phyloP scores from a whole-genome alignment of 2,888 invertebrate species.

The Platynereis dumerilii region DNA sequence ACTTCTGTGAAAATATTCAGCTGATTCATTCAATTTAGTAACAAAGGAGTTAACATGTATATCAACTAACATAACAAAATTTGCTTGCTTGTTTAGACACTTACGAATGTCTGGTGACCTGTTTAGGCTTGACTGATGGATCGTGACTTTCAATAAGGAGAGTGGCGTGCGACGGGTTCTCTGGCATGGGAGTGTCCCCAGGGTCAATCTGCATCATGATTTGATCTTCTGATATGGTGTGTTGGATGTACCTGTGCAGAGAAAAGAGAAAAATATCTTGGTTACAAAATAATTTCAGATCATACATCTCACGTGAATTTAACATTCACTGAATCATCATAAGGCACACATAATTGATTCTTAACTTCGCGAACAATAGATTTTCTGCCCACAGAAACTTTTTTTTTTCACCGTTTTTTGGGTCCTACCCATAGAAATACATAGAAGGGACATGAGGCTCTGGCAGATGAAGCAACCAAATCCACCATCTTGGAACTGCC shows the following conservation, averaged over 20 bases:
- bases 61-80: no score
- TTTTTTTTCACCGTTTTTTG: no score
- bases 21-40: no score
- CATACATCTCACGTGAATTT: neutral
- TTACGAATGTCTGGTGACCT: conserved; percentile 25
- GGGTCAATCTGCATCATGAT: conserved; percentile 75
- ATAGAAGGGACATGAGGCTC: no score
- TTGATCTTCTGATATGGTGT: conserved; percentile 74
- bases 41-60: no score
- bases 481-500: no score
- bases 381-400: no score
- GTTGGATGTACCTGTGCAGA: conserved; percentile 73
- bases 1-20: no score
- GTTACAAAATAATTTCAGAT: neutral
- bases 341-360: neutral
- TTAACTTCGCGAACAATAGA: neutral
- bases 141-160: conserved; percentile 73
- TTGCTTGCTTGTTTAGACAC: neutral
- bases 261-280: neutral
- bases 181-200: conserved; percentile 71
- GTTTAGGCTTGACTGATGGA: conserved; percentile 26
- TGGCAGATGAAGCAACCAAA: no score
- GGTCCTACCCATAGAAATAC: no score
- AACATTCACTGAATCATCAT: neutral
- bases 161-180: conserved; percentile 74